phyloP scores from a whole-genome alignment of 2,113 vertebrate species.

The Heterochromis multidens region DNA sequence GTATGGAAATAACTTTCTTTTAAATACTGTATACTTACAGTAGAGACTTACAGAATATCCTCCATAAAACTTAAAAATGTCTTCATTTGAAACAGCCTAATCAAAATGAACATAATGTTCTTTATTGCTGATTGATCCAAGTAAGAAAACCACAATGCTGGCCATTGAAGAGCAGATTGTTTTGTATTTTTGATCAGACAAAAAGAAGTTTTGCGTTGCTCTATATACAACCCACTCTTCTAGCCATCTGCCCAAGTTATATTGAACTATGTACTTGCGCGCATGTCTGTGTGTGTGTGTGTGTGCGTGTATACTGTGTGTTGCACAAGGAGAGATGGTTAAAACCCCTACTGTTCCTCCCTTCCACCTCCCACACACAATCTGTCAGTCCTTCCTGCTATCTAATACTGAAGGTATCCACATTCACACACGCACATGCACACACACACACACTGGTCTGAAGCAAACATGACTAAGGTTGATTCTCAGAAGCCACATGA shows the following conservation, averaged over 20 bases:
- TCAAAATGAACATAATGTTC: background rate
- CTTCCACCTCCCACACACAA: slow-evolving; percentile 57
- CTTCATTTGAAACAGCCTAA: background rate
- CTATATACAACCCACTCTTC: background rate
- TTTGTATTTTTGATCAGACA: background rate
- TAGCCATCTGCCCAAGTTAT: slow-evolving; percentile 44
- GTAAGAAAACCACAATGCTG: background rate
- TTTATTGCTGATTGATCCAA: background rate
- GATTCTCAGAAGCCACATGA: slow-evolving; percentile 13
- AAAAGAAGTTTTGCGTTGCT: background rate
- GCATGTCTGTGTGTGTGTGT: background rate
- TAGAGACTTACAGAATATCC: background rate
- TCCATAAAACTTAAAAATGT: background rate
- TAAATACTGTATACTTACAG: background rate
- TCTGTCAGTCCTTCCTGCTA: slow-evolving; percentile 52
- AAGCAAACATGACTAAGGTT: slow-evolving; percentile 42
- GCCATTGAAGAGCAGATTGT: background rate
- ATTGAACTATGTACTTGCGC: background rate
- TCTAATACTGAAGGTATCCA: slow-evolving; percentile 15
- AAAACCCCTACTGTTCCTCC: slow-evolving; percentile 50
- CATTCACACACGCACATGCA: background rate
- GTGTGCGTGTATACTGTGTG: background rate
- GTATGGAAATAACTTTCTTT: background rate
- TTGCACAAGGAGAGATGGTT: slow-evolving; percentile 33
- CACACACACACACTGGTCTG: background rate